These are phyloP conservation scores for Neosilurus mollespiculum DNA, from an alignment of 2,797 vertebrate genomes.

Conservation along the genomic window DNA sequence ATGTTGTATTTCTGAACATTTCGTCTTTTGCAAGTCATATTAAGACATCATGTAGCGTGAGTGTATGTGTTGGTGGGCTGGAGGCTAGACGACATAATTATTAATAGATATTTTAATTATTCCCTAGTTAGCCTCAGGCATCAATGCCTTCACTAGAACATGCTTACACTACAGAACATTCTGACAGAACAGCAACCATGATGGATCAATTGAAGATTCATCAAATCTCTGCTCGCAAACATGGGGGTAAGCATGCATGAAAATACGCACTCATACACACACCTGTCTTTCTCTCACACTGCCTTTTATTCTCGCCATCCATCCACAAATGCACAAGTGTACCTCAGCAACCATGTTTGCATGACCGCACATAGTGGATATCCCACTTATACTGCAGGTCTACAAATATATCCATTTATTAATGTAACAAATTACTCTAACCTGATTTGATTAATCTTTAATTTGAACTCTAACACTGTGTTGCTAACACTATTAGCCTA, in stretches of 20 bases:
- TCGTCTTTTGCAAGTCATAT: conserved; percentile 16
- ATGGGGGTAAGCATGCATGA: conserved; percentile 34
- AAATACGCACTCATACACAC: conserved; percentile 20
- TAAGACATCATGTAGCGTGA: conserved; percentile 38
- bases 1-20: conserved; percentile 17
- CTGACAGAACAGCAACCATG: conserved; percentile 42
- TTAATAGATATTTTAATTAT: conserved; percentile 56
- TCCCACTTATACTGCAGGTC: conserved; percentile 5
- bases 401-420: conserved; percentile 11
- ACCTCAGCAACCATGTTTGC: conserved; percentile 30
- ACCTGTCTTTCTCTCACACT: conserved; percentile 20
- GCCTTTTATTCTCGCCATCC: conserved; percentile 32
- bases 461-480: conserved; percentile 12
- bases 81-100: conserved; percentile 46
- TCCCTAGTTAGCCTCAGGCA: conserved; percentile 52
- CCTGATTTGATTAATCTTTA: conserved; percentile 1
- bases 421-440: conserved; percentile 7
- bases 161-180: conserved; percentile 53
- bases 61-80: conserved; percentile 1
- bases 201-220: conserved; percentile 60
- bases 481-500: conserved; percentile 14
- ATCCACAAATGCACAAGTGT: conserved; percentile 25
- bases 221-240: conserved; percentile 57
- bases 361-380: conserved; percentile 7
- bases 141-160: conserved; percentile 44